Evolutionary conservation across 1,140 invertebrate genomes (phyloP), one percentile per base, ranked within the genome.

Genomic region (Philotrypesis tridentata): DNA sequence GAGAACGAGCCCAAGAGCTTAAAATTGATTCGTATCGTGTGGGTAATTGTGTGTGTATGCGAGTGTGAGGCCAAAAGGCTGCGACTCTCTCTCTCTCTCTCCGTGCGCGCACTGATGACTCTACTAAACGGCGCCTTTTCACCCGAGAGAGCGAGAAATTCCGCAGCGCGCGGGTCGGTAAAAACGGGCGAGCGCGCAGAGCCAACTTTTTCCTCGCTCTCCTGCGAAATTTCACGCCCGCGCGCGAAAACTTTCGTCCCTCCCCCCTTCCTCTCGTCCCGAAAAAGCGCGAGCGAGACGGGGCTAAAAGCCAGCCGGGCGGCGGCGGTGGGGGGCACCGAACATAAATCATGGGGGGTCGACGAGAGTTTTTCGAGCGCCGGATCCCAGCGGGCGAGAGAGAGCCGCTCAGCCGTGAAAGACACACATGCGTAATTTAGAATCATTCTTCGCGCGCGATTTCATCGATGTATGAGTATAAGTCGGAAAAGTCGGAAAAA

Each of bases 341-440:
- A 23, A 48, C 21, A 80, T 80, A 80, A 80, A 80, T 80, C 55
- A 73, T 29, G 78, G 29, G 17, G n/a, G n/a, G n/a, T n/a, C n/a
- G n/a, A 7, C 43, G 68, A 17, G 70, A 65, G 48, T 70, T 79
- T 71, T 71, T 79, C 67, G 70, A 5, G 40, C 7, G 9, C 5
- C 67, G 78, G 23, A 14, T 67, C 14, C 23, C 29, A 43, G 40
- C 40, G 2, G 1, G 21, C 48, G 33, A 5, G 29, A 79, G 27
- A 9, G 29, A 71, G 25, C 70, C 23, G 67, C 29, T 55, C 55
- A 71, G 33, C 77, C 77, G 6, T 79, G 67, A 37, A 61, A 71
- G 29, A 5, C 29, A 21, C 63, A 25, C 23, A 37, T 63, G 17
- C 23, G 11, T 60, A 68, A 65, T 65, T 25, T 65, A 27, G 9